Evolutionary conservation across 2,797 vertebrate species (phyloP).

Genomic region (Phyllotis vaccarum): DNA sequence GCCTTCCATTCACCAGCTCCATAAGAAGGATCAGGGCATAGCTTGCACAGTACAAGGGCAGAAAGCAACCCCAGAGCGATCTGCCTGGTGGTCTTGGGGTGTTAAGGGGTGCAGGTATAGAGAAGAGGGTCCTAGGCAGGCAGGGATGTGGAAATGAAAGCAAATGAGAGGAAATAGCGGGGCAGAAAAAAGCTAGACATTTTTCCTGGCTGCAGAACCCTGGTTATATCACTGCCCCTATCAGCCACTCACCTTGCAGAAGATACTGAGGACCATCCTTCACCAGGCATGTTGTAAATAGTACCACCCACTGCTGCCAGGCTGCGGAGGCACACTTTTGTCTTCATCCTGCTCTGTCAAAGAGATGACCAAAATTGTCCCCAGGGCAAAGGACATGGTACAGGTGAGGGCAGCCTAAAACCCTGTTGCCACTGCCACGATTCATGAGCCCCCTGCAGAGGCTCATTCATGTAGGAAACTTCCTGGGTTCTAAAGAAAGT

Average conservation of each 20-base stretch:
- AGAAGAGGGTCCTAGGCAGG: neutral
- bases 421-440: neutral
- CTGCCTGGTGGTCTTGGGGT: neutral
- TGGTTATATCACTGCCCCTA: too few species aligned
- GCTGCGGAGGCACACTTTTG: neutral
- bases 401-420: neutral
- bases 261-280: neutral
- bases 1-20: neutral
- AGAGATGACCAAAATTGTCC: neutral
- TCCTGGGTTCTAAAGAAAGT: neutral
- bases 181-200: neutral
- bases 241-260: neutral
- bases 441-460: neutral
- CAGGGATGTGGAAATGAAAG: neutral
- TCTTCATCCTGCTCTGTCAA: neutral
- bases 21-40: neutral
- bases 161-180: neutral
- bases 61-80: rapidly evolving
- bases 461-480: neutral
- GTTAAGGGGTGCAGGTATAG: neutral
- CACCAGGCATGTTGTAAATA: neutral
- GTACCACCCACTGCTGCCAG: neutral
- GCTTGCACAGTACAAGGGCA: neutral
- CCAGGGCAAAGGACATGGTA: neutral
- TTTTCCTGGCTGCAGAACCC: neutral